phyloP scores from a whole-genome alignment of 1,140 invertebrate species.

The Varroa destructor region DNA sequence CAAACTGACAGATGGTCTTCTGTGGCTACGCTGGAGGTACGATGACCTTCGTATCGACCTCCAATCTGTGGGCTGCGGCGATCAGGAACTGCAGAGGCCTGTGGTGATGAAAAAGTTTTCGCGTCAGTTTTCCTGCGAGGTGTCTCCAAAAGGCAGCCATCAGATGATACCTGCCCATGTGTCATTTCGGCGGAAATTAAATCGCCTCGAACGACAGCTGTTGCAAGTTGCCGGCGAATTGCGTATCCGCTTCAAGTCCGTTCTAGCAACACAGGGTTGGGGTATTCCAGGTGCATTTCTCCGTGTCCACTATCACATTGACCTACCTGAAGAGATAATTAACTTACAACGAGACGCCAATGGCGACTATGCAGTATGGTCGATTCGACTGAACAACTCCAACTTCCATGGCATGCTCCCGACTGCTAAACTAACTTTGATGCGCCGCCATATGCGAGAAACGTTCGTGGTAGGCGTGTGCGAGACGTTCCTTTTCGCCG shows the following conservation, averaged over 20 bases:
- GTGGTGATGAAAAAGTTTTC: neutral
- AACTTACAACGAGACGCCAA: conserved; percentile 20
- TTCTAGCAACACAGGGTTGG: conserved; percentile 7
- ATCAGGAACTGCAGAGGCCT: neutral
- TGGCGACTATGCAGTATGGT: conserved; percentile 17
- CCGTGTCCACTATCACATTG: neutral
- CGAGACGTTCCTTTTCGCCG: conserved; percentile 23
- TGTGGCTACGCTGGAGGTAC: conserved; percentile 2
- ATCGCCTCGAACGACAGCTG: conserved; percentile 1
- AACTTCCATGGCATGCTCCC: conserved; percentile 21
- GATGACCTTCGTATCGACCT: neutral
- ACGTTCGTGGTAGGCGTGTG: neutral
- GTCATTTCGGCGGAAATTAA: neutral
- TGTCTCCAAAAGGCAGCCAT: no score
- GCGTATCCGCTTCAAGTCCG: neutral
- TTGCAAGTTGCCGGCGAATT: conserved; percentile 5
- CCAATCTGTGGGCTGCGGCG: neutral
- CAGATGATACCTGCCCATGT: no score
- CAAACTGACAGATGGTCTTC: neutral
- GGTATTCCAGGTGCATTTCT: conserved; percentile 16
- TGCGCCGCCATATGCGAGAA: conserved; percentile 1
- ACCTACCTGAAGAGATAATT: conserved; percentile 1
- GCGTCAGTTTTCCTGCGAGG: no score
- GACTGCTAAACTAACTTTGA: neutral
- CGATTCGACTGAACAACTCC: neutral